Conservation (phyloP, 2,797 vertebrate genomes). For the Chlorospingus flavigularis region DNA sequence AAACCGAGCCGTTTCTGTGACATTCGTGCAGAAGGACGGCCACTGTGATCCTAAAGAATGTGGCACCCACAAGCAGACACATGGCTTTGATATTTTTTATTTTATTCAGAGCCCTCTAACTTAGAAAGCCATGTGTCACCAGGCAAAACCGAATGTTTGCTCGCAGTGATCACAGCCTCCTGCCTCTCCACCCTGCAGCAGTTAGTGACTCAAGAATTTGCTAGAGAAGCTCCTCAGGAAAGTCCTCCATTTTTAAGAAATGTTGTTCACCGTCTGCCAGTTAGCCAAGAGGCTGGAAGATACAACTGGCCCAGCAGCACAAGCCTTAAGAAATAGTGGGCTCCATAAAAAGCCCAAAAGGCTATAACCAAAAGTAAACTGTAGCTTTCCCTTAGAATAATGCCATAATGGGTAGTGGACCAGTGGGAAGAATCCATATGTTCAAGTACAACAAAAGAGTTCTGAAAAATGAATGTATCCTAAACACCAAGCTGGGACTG, state of each 20-base stretch:
- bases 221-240: background rate
- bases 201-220: background rate
- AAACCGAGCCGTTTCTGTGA: constrained; percentile 13
- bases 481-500: background rate
- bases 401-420: background rate
- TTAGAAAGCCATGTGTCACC: constrained; percentile 58
- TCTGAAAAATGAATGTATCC: background rate
- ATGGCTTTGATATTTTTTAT: constrained; percentile 68
- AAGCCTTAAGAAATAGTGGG: background rate
- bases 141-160: background rate
- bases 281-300: background rate
- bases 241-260: background rate
- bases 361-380: background rate
- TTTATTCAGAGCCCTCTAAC: constrained; percentile 55
- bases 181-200: background rate
- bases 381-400: background rate
- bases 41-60: constrained; percentile 65
- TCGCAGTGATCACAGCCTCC: background rate
- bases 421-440: background rate
- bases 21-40: constrained; percentile 51
- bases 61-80: constrained; percentile 66
- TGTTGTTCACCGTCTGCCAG: background rate
- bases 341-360: background rate
- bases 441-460: background rate
- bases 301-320: background rate